Evolutionary conservation across 1,140 invertebrate species (phyloP).

Genomic region (Diachasmimorpha longicaudata): DNA sequence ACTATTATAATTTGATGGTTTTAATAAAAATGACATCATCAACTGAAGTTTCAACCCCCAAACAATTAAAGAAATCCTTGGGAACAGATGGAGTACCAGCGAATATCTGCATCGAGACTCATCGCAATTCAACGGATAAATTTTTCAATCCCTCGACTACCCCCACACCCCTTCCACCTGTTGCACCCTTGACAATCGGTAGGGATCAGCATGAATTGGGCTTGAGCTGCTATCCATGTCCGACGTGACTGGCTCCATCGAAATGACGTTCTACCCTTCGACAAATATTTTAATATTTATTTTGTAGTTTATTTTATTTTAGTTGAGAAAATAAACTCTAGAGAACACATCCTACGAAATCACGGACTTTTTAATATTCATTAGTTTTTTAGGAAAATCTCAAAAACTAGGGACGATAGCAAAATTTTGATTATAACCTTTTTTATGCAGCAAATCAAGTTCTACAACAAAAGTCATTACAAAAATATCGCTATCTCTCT

Average conservation of each 20-base stretch:
- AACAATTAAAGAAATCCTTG: background rate
- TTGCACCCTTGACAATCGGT: slow-evolving; percentile 33
- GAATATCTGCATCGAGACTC: slow-evolving; percentile 37
- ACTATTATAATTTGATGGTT: background rate
- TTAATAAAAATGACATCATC: background rate
- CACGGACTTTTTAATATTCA: too few relatives aligned
- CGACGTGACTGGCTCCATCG: background rate
- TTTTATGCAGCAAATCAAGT: too few relatives aligned
- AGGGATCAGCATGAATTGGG: slow-evolving; percentile 20
- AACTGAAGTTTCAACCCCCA: background rate
- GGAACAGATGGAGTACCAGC: background rate
- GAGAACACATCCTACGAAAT: too few relatives aligned
- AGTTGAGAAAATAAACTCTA: too few relatives aligned
- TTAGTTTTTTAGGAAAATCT: too few relatives aligned
- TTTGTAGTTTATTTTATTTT: too few relatives aligned
- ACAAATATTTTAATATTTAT: background rate
- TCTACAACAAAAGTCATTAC: too few relatives aligned
- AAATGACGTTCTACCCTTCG: background rate
- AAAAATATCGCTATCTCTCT: too few relatives aligned
- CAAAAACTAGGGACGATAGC: too few relatives aligned
- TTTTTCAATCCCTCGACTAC: slow-evolving; percentile 44
- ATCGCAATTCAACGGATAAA: slow-evolving; percentile 40
- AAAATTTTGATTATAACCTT: too few relatives aligned
- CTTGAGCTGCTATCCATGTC: slow-evolving; percentile 3
- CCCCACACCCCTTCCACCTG: slow-evolving; percentile 35